A percentile compares a stretch with the other conserved stretches of the same genome.
Conservation (phyloP, 1,140 invertebrate species). For the Myzus persicae region DNA sequence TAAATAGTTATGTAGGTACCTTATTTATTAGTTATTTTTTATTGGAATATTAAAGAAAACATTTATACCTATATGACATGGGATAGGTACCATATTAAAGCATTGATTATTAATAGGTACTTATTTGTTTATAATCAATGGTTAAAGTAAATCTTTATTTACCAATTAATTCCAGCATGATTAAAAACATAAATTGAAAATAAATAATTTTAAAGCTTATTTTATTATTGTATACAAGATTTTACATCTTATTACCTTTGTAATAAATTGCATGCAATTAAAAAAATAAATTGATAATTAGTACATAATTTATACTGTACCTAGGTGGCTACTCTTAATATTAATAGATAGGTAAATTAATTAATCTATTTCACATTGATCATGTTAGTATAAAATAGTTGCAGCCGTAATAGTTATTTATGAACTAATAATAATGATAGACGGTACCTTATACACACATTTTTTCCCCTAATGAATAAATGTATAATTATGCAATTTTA, state of each 20-base stretch:
- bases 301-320: too few relatives aligned
- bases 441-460: not conserved
- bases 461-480: too few relatives aligned
- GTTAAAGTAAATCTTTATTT: too few relatives aligned
- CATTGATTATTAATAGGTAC: not conserved
- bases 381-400: not conserved
- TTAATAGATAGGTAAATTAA: not conserved
- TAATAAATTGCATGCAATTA: not conserved
- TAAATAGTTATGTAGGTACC: not conserved
- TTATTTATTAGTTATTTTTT: not conserved
- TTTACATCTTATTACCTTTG: too few relatives aligned
- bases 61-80: not conserved
- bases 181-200: too few relatives aligned
- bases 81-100: too few relatives aligned
- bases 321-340: not conserved
- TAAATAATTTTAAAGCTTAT: too few relatives aligned
- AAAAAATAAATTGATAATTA: not conserved
- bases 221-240: too few relatives aligned
- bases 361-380: not conserved
- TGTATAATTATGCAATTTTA: too few relatives aligned
- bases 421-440: not conserved
- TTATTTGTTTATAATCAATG: not conserved
- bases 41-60: not conserved
- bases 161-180: too few relatives aligned
- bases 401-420: not conserved